Evolutionary conservation across 2,888 invertebrate genomes (phyloP).

Genomic region (Neelides folsomi): DNA sequence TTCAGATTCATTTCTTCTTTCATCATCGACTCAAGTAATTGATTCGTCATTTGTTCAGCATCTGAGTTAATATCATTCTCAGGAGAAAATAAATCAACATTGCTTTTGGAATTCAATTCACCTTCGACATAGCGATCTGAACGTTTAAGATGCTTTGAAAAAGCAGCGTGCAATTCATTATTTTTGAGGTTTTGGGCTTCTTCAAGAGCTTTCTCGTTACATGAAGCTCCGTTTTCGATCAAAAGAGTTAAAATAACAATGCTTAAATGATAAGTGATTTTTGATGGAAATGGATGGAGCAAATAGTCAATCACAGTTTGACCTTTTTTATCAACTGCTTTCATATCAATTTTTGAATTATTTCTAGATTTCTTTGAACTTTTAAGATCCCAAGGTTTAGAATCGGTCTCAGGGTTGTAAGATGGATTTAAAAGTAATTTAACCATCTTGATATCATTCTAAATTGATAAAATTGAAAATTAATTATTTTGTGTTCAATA

Average conservation of each 20-base stretch:
- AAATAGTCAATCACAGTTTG: conserved; percentile 21
- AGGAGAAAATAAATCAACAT: too few relatives aligned
- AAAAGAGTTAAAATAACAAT: conserved; percentile 11
- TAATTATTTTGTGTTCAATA: too few relatives aligned
- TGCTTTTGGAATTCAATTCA: too few relatives aligned
- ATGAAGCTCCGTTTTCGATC: conserved; percentile 5
- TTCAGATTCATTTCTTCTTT: conserved; percentile 6
- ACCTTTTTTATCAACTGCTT: conserved; percentile 17
- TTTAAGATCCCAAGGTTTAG: conserved; percentile 8
- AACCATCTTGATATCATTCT: conserved; percentile 29
- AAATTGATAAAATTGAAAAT: conserved; percentile 1
- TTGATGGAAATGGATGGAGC: conserved; percentile 10
- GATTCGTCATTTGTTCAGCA: conserved; percentile 12
- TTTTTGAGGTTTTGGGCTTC: conserved; percentile 8
- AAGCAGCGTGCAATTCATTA: too few relatives aligned
- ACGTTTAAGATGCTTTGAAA: too few relatives aligned
- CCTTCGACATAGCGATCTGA: too few relatives aligned
- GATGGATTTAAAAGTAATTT: conserved; percentile 21
- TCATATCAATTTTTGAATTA: not conserved
- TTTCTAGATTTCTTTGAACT: not conserved
- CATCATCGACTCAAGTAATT: conserved; percentile 5
- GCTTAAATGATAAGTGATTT: conserved; percentile 11
- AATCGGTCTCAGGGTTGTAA: conserved; percentile 15
- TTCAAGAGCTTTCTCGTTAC: conserved; percentile 8
- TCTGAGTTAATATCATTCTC: not conserved